Evolutionary conservation across 2,888 invertebrate genomes (phyloP).

Genomic region (Melieria omissa): DNA sequence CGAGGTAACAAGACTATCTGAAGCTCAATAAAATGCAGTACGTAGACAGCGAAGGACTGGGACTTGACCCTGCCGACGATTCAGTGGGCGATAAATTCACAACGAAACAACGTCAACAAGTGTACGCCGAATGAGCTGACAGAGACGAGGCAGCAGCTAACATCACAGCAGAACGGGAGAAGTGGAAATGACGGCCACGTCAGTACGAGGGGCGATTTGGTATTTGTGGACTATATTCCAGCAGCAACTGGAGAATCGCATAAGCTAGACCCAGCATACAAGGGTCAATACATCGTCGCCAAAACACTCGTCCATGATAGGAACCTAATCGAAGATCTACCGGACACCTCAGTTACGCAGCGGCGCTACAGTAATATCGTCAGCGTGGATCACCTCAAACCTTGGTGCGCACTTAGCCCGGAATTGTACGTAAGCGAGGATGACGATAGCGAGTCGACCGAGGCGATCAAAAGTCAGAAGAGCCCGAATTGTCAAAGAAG

Average conservation of each 20-base stretch:
- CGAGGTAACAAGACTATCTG: conserved; percentile 17
- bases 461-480: too few relatives aligned
- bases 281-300: conserved; percentile 37
- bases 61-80: conserved; percentile 17
- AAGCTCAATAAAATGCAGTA: conserved; percentile 9
- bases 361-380: conserved; percentile 35
- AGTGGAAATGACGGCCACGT: conserved; percentile 37
- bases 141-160: background rate
- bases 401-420: conserved; percentile 31
- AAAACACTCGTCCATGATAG: conserved; percentile 32
- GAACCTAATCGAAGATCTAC: conserved; percentile 37
- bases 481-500: too few relatives aligned
- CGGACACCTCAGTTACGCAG: conserved; percentile 14
- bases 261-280: conserved; percentile 37
- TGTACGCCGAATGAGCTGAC: conserved; percentile 28
- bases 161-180: conserved; percentile 10
- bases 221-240: conserved; percentile 31
- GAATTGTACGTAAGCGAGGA: too few relatives aligned
- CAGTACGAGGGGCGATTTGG: conserved; percentile 31
- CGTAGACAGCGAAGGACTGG: conserved; percentile 19
- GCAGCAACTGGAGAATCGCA: conserved; percentile 36
- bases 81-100: too few relatives aligned
- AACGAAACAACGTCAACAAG: conserved; percentile 25
- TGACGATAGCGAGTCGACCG: too few relatives aligned
- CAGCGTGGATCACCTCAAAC: conserved; percentile 37